Evolutionary conservation across 2,888 invertebrate species (phyloP).

Genomic region (Carabus problematicus): DNA sequence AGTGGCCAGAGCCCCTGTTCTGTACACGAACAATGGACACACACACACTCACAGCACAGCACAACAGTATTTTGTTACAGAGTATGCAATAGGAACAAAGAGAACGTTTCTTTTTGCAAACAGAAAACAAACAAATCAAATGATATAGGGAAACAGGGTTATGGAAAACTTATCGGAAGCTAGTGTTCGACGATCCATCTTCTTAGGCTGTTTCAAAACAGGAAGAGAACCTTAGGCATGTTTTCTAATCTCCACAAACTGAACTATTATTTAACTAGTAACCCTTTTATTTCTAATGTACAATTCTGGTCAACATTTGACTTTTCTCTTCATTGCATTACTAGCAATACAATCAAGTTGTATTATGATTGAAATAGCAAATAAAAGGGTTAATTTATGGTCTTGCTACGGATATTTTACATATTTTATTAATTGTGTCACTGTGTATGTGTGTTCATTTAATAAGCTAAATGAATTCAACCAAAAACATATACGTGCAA

Average conservation of each 20-base stretch:
- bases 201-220: constrained; percentile 68
- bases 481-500: constrained; percentile 39
- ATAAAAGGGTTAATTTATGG: constrained; percentile 32
- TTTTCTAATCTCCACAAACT: constrained; percentile 19
- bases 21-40: too few species aligned
- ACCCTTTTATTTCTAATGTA: constrained; percentile 36
- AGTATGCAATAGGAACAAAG: neutral
- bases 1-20: too few species aligned
- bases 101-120: constrained; percentile 17
- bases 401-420: constrained; percentile 27
- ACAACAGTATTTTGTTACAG: neutral
- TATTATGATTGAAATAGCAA: constrained; percentile 15
- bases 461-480: constrained; percentile 14
- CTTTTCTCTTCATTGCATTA: neutral
- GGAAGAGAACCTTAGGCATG: constrained; percentile 57
- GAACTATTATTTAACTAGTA: constrained; percentile 12
- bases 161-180: constrained; percentile 57
- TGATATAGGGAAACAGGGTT: constrained; percentile 48
- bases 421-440: constrained; percentile 3
- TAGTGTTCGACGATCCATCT: constrained; percentile 62
- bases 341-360: neutral
- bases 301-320: neutral
- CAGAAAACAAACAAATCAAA: constrained; percentile 45
- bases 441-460: constrained; percentile 2
- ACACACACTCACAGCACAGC: too few species aligned